These are phyloP conservation scores for Lanistes nyassanus DNA, from an alignment of 1,140 invertebrate species.

Conservation along the genomic window DNA sequence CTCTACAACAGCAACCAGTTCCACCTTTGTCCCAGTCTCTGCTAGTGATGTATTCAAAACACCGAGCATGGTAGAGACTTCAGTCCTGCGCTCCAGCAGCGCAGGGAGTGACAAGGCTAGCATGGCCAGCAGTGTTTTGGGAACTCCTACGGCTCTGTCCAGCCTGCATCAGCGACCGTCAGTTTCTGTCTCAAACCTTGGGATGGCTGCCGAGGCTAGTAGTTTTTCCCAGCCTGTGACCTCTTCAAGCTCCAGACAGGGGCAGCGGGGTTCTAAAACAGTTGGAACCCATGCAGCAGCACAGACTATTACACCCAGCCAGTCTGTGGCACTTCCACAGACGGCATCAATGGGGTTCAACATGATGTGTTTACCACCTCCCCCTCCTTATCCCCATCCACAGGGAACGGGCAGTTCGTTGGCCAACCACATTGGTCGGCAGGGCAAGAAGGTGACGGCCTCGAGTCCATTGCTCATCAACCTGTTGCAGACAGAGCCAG, in stretches of 20 bases:
- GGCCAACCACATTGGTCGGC: conserved; percentile 50
- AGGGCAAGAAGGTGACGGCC: conserved; percentile 57
- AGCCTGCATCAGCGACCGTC: conserved; percentile 21
- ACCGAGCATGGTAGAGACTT: conserved; percentile 65
- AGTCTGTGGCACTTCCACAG: conserved; percentile 35
- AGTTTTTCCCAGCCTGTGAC: not conserved
- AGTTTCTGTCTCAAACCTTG: not conserved
- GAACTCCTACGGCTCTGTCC: conserved; percentile 29
- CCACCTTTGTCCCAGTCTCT: conserved; percentile 35
- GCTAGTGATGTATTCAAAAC: conserved; percentile 44
- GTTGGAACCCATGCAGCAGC: conserved; percentile 27
- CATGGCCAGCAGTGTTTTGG: conserved; percentile 51
- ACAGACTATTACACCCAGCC: conserved; percentile 36
- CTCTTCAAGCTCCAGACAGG: too few species aligned
- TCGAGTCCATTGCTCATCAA: conserved; percentile 91
- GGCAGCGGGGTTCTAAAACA: conserved; percentile 17
- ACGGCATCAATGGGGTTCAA: conserved; percentile 38
- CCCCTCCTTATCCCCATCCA: conserved; percentile 53
- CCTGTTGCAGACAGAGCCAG: conserved; percentile 83
- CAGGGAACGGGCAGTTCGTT: conserved; percentile 38
- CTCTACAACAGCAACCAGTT: conserved; percentile 42
- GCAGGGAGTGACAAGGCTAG: conserved; percentile 42
- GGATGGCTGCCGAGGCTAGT: not conserved
- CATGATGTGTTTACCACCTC: conserved; percentile 51
- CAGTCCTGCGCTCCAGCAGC: conserved; percentile 10